Evolutionary conservation across 1,140 invertebrate species (phyloP).

Genomic region (Penaeus indicus): DNA sequence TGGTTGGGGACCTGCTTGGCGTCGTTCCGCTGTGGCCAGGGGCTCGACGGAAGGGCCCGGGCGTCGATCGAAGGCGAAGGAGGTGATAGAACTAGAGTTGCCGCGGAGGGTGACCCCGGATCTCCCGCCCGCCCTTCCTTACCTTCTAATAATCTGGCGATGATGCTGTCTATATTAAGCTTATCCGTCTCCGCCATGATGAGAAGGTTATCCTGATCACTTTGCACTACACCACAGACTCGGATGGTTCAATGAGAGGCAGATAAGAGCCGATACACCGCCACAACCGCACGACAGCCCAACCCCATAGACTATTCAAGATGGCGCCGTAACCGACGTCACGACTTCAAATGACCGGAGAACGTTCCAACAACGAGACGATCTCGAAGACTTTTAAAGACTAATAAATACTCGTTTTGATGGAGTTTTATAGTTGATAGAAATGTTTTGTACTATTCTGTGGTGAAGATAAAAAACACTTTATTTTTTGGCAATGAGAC

Average conservation of each 20-base stretch:
- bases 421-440: too few species aligned
- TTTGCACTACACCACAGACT: neutral
- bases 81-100: neutral
- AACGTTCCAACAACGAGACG: neutral
- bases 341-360: conserved; percentile 43
- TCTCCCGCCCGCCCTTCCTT: neutral
- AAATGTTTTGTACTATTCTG: neutral
- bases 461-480: neutral
- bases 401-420: too few species aligned
- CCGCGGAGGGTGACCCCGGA: too few species aligned
- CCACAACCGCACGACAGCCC: conserved; percentile 23
- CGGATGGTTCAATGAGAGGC: conserved; percentile 29
- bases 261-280: conserved; percentile 34
- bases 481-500: neutral
- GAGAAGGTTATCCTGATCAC: neutral
- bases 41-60: too few species aligned
- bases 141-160: conserved; percentile 64
- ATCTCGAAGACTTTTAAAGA: conserved; percentile 15
- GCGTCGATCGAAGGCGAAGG: too few species aligned
- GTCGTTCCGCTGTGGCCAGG: too few species aligned
- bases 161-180: conserved; percentile 61
- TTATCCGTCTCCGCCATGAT: conserved; percentile 60
- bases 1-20: too few species aligned
- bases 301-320: conserved; percentile 49
- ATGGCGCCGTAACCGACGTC: conserved; percentile 60